These are phyloP conservation scores for Pygoscelis antarcticus DNA, from an alignment of 2,113 vertebrate genomes.

Conservation along the genomic window DNA sequence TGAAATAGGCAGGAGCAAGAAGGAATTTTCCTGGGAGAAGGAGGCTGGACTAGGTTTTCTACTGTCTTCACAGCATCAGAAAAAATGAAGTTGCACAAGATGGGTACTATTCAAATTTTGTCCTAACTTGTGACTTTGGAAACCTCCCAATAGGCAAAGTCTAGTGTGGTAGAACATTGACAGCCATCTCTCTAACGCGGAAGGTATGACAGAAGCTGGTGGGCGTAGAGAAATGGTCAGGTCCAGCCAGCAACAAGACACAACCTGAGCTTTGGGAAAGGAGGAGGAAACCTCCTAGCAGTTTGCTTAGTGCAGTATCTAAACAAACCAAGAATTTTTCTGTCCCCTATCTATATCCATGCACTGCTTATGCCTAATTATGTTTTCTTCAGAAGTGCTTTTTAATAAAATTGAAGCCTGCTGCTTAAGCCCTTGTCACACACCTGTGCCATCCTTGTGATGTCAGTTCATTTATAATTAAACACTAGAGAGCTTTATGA, in stretches of 20 bases:
- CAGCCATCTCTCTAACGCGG: not conserved
- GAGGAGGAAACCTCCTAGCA: not conserved
- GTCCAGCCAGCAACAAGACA: not conserved
- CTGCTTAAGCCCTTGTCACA: slow-evolving; percentile 20
- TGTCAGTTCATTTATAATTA: slow-evolving; percentile 37
- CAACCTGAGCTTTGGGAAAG: not conserved
- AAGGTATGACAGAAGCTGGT: not conserved
- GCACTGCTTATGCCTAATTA: not conserved
- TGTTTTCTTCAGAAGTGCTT: not conserved
- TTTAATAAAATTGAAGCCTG: slow-evolving; percentile 15
- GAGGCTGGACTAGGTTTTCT: not conserved
- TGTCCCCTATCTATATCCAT: not conserved
- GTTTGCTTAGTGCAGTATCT: not conserved
- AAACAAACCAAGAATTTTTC: not conserved
- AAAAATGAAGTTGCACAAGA: not conserved
- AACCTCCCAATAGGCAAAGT: not conserved
- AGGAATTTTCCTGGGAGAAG: not conserved
- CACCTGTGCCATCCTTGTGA: not conserved
- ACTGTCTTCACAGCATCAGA: not conserved
- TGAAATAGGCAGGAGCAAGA: not conserved
- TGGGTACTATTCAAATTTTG: not conserved
- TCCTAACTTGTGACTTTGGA: not conserved
- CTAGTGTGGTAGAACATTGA: not conserved
- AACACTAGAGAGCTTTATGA: not conserved
- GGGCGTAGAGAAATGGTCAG: not conserved